Evolutionary conservation across 2,888 invertebrate species (phyloP), one percentile per base, ranked within the genome.

Genomic region (Hanleya hanleyi): DNA sequence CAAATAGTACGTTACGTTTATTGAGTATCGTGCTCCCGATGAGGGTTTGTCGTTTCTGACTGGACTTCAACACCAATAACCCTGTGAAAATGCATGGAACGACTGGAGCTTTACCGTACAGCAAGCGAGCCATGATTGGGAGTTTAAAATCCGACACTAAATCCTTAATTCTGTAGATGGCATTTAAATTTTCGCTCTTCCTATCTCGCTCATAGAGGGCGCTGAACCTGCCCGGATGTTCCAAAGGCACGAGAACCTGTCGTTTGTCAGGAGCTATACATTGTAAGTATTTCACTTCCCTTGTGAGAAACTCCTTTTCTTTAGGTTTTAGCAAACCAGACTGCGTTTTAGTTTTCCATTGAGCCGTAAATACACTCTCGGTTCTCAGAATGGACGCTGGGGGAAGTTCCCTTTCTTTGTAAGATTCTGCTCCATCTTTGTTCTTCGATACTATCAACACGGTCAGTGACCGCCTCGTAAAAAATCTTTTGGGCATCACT

Each of bases 71-170:
- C 7, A 76, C 76, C 51, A 87, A 37, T 82, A 86, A 80, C 9
- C 85, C 84, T 0, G 86, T 87, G 62, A 87, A 87, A 38, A 86
- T 86, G 61, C 84, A 85, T 1, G 86, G 86, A 6, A 83, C 84
- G 5, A 84, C 81, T 0, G 87, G 87, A 0, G 85, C 81, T 70
- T 85, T 87, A 7, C 87, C 87, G 71, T 79, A 87, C 29, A 87
- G 77, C 47, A 87, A 79, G 29, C 86, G 72, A 7, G 85, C 85
- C 73, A 83, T 86, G n/a, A 86, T 29, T 15, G 87, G 86, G 38
- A 86, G 75, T 1, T 80, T 68, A 29, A 85, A 80, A 36, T 85
- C 81, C 0, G 75, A 66, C 15, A 84, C 62, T 18, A 87, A 75
- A 69, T 87, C 86, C 71, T 86, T 86, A 78, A 87, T 82, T 35